Base-by-base conservation (phyloP, 1,140 invertebrate species). In the Sarcophaga bullata region DNA sequence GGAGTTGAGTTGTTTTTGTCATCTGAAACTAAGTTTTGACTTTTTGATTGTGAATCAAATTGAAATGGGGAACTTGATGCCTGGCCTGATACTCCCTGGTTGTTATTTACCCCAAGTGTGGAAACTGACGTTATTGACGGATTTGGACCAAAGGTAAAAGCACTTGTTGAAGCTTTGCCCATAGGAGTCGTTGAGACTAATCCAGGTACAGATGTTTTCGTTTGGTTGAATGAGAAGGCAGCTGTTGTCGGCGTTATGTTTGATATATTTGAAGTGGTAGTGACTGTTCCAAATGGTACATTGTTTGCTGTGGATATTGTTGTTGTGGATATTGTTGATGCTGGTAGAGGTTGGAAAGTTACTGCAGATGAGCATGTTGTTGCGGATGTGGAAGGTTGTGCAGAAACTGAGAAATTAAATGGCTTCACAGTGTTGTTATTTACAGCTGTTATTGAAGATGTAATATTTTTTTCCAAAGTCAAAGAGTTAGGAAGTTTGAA, bases 291-390 rank as follows among this genome's bases (percentile, higher is more conserved):
- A 25, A 68, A 68, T 68, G 62, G 6, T 0, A 25, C 6, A 68
- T n/a, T 17, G 19, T n/a, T 68, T 68, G 54, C 19, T 17, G 62
- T 68, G 17, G 62, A 15, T 11, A 15, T n/a, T 58, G 54, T 6
- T n/a, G n/a, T 37, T 37, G 73, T 62, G 62, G 37, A 8, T 25
- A 48, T 83, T 83, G 11, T 52, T 62, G 25, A 75, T 80, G 80
- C 72, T 75, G 58, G 50, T 81, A 58, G 83, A n/a, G 48, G 76
- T 52, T 48, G 80, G 83, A 62, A 88, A 84, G 83, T 81, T 84
- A 11, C 81, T 49, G 48, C 78, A 82, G 52, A 78, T n/a, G 37
- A 68, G 73, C 82, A 62, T 2, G 76, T 6, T 15, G 76, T 68
- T 13, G 81, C 73, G 8, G 82, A 15, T 49, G 50, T 10, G 72